These are phyloP conservation scores for Ceratosolen fusciceps DNA, from an alignment of 1,140 invertebrate genomes.

Conservation along the genomic window DNA sequence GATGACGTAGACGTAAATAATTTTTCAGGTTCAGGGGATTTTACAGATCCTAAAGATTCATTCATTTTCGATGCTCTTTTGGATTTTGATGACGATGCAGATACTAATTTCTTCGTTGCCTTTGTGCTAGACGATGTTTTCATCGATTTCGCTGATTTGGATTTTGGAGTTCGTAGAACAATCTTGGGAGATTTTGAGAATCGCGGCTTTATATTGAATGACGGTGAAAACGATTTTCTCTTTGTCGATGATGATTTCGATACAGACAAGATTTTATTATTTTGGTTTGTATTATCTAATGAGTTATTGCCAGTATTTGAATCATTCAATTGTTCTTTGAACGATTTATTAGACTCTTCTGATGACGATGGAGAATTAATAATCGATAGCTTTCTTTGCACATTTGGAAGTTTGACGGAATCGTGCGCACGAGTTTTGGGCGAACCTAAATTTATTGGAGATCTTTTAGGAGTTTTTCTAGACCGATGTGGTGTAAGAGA, in stretches of 20 bases:
- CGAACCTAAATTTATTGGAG: conserved; percentile 55
- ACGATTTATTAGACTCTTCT: conserved; percentile 49
- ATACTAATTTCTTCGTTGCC: background rate
- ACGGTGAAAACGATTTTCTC: conserved; percentile 16
- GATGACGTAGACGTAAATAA: background rate
- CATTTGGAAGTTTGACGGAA: conserved; percentile 50
- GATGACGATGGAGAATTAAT: conserved; percentile 49
- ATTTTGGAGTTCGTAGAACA: conserved; percentile 43
- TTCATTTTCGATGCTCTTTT: conserved; percentile 17
- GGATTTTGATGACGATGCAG: conserved; percentile 7
- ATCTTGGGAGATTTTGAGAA: conserved; percentile 57
- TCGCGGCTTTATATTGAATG: conserved; percentile 25
- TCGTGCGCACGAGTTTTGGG: conserved; percentile 53
- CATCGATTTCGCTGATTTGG: conserved; percentile 42
- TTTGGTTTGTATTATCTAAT: background rate
- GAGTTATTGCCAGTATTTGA: background rate
- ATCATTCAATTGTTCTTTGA: background rate
- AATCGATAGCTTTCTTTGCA: conserved; percentile 54
- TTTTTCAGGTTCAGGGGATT: background rate
- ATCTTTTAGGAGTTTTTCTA: conserved; percentile 57
- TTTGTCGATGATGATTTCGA: background rate
- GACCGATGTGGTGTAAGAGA: conserved; percentile 55
- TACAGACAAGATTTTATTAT: background rate
- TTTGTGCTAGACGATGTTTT: background rate
- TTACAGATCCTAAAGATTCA: conserved; percentile 23